Percentiles rank a stretch among this genome's conserved stretches.
These are phyloP conservation scores for Ptychadena robeensis DNA, from an alignment of 2,797 vertebrate genomes.

Conservation along the genomic window DNA sequence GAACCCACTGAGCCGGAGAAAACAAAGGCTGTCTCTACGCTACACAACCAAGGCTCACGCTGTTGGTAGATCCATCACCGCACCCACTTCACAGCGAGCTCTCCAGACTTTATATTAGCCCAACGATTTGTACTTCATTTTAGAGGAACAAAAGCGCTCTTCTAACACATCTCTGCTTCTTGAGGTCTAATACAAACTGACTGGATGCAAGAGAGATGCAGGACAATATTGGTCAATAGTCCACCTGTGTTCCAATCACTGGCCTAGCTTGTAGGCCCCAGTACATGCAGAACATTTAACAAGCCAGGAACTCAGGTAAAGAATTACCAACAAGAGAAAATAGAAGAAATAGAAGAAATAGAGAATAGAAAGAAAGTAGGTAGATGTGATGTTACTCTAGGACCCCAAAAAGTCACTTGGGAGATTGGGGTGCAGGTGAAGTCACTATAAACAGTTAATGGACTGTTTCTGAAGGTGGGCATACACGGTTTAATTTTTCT, in stretches of 20 bases:
- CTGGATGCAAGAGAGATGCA: not conserved
- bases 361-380: no score
- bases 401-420: no score
- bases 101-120: not conserved
- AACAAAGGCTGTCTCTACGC: constrained; percentile 59
- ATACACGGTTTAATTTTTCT: no score
- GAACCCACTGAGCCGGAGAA: constrained; percentile 7
- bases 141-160: not conserved
- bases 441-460: no score
- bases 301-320: no score
- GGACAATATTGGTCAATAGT: not conserved
- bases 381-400: no score
- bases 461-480: no score
- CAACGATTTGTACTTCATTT: not conserved
- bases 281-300: no score
- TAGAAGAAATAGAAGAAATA: no score
- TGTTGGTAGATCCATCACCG: constrained; percentile 22
- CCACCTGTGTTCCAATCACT: not conserved
- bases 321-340: no score
- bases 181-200: not conserved
- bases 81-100: not conserved
- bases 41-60: constrained; percentile 33
- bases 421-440: no score
- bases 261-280: no score
- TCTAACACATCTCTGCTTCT: not conserved